phyloP scores from a whole-genome alignment of 2,113 vertebrate species.

The Clarias gariepinus region DNA sequence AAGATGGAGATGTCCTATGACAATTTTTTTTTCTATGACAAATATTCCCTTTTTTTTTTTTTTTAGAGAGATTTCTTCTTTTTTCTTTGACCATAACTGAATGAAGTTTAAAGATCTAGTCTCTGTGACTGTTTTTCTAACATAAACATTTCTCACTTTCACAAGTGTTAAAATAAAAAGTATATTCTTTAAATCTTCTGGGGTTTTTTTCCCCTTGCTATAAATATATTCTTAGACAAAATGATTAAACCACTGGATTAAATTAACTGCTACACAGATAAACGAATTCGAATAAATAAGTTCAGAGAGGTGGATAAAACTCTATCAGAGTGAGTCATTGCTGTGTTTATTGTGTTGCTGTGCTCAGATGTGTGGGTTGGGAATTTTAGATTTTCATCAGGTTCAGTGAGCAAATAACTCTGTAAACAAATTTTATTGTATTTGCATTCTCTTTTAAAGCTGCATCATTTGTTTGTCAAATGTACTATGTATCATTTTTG shows the following conservation, averaged over 20 bases:
- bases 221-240: not conserved
- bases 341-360: not conserved
- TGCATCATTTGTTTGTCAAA: constrained; percentile 43
- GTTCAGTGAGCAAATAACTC: constrained; percentile 32
- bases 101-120: not conserved
- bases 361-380: constrained; percentile 18
- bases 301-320: not conserved
- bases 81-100: not conserved
- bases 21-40: not conserved
- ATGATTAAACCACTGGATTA: not conserved
- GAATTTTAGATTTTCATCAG: constrained; percentile 25
- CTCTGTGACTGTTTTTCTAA: not conserved
- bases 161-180: no score
- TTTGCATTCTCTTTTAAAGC: constrained; percentile 43
- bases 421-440: constrained; percentile 43
- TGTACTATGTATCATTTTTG: constrained; percentile 36
- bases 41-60: no score
- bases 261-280: not conserved
- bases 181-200: not conserved
- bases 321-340: not conserved
- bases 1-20: constrained; percentile 17
- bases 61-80: not conserved
- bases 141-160: not conserved
- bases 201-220: not conserved
- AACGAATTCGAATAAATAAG: not conserved